These are phyloP conservation scores for Hipparchia semele DNA, from an alignment of 2,888 invertebrate species.

Conservation along the genomic window DNA sequence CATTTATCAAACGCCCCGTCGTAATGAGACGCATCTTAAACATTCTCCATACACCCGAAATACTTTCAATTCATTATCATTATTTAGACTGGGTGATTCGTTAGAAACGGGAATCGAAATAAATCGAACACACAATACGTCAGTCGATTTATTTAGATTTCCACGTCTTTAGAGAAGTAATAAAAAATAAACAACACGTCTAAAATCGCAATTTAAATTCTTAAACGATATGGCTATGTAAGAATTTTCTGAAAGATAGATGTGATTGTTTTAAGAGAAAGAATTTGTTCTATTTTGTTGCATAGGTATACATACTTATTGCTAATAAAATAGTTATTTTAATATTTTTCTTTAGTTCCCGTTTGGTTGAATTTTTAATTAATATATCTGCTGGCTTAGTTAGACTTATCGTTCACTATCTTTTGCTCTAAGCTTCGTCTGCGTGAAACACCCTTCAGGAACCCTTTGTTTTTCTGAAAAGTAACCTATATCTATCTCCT, in stretches of 20 bases:
- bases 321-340: too few species aligned
- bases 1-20: conserved; percentile 78
- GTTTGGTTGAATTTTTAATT: too few species aligned
- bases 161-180: conserved; percentile 11
- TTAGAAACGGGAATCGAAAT: conserved; percentile 21
- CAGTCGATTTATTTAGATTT: conserved; percentile 23
- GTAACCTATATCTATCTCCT: too few species aligned
- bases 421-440: too few species aligned
- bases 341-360: too few species aligned
- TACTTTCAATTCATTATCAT: conserved; percentile 69
- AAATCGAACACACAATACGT: conserved; percentile 15
- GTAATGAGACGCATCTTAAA: conserved; percentile 77
- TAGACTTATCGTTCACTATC: too few species aligned
- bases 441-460: too few species aligned
- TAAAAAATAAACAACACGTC: conserved; percentile 8
- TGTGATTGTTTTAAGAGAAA: background rate
- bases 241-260: background rate
- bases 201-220: background rate
- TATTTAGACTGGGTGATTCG: conserved; percentile 40
- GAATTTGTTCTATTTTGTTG: background rate
- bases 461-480: too few species aligned
- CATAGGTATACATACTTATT: too few species aligned
- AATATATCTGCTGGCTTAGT: too few species aligned
- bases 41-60: conserved; percentile 61
- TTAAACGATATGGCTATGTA: background rate